Conservation (phyloP, 2,113 vertebrate species). For the Oncorhynchus nerka region DNA sequence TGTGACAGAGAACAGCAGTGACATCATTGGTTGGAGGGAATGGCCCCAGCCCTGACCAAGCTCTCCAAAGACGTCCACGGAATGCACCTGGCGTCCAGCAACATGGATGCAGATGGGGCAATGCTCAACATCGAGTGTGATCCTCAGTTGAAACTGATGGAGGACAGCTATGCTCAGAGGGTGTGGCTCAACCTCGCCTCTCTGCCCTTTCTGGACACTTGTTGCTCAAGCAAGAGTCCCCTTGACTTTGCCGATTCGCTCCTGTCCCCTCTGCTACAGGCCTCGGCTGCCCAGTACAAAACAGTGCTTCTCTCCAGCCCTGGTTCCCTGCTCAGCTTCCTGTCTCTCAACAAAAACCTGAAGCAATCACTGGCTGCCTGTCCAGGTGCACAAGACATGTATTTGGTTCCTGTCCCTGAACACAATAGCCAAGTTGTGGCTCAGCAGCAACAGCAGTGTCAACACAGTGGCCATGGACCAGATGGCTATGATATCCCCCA, state of each 20-base stretch:
- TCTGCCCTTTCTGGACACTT: conserved; percentile 67
- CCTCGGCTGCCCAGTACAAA: conserved; percentile 71
- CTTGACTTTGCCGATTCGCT: conserved; percentile 69
- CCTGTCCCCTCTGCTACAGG: conserved; percentile 64
- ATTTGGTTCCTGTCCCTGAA: conserved; percentile 67
- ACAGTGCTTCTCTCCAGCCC: conserved; percentile 72
- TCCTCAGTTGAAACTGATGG: conserved; percentile 70
- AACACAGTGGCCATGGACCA: conserved; percentile 37
- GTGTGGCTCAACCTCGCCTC: conserved; percentile 75
- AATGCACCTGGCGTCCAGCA: conserved; percentile 80
- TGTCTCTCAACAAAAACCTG: conserved; percentile 60
- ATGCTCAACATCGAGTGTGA: conserved; percentile 69
- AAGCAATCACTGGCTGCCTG: conserved; percentile 63
- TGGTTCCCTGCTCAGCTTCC: conserved; percentile 68
- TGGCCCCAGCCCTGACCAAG: conserved; percentile 89
- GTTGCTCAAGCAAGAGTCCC: conserved; percentile 63
- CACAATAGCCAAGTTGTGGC: conserved; percentile 67
- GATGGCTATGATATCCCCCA: conserved; percentile 44
- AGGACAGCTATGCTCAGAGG: conserved; percentile 73
- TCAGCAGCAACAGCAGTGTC: conserved; percentile 29
- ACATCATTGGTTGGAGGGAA: conserved; percentile 39
- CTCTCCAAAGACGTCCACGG: conserved; percentile 78
- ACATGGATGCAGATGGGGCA: conserved; percentile 76
- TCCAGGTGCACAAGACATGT: conserved; percentile 59
- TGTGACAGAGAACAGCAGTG: neutral